Evolutionary conservation across 2,888 invertebrate genomes (phyloP).

Genomic region (Melanotus villosus): DNA sequence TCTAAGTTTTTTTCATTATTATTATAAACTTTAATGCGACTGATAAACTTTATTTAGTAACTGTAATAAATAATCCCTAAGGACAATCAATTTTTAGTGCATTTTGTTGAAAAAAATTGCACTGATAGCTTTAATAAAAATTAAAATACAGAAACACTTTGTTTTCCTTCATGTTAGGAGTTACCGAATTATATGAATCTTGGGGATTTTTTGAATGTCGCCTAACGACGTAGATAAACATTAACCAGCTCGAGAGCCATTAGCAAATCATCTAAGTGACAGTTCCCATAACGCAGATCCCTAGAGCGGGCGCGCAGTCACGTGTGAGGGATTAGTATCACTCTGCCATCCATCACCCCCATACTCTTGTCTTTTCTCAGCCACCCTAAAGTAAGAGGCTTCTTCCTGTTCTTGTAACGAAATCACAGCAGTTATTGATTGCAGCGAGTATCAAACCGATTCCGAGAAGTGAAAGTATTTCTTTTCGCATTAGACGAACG

Average conservation of each 20-base stretch:
- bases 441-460: slow-evolving; percentile 22
- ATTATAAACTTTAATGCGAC: too few species aligned
- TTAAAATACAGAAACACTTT: too few species aligned
- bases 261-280: slow-evolving; percentile 63
- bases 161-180: too few species aligned
- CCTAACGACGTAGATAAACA: slow-evolving; percentile 46
- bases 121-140: too few species aligned
- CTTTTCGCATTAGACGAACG: background rate
- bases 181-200: slow-evolving; percentile 41
- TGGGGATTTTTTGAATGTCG: slow-evolving; percentile 41
- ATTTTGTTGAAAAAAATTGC: too few species aligned
- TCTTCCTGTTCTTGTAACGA: slow-evolving; percentile 44
- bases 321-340: slow-evolving; percentile 66
- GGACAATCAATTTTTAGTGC: too few species aligned
- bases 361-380: slow-evolving; percentile 49
- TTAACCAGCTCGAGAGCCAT: slow-evolving; percentile 56
- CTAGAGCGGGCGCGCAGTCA: slow-evolving; percentile 61
- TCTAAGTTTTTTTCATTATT: too few species aligned
- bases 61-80: too few species aligned
- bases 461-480: slow-evolving; percentile 8
- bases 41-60: too few species aligned
- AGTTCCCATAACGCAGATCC: slow-evolving; percentile 62
- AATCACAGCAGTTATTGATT: slow-evolving; percentile 46
- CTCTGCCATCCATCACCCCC: slow-evolving; percentile 63
- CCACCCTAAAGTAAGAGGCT: slow-evolving; percentile 42